Evolutionary conservation across 2,113 vertebrate genomes (phyloP), one percentile per base, ranked within the genome.

Genomic region (Stegostoma tigrinum): DNA sequence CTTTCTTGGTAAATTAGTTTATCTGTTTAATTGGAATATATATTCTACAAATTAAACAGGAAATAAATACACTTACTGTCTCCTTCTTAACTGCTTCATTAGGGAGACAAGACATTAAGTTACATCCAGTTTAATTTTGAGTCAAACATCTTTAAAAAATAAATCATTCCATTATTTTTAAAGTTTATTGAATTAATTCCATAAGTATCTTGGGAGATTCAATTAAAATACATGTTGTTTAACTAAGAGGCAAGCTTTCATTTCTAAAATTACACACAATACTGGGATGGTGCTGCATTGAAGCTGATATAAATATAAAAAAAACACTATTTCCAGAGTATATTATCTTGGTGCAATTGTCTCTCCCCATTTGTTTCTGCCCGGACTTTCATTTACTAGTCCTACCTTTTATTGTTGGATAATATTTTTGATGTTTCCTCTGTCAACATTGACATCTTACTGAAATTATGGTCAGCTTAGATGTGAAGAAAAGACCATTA

Each of bases 11-110:
- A 66, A 93, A n/a, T 94, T 70, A 61, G 42, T 42, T 68, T 94
- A 8, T 94, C 19, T 67, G n/a, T 94, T 94, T 94, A 68, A 70
- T 94, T 94, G 68, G 68, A 72, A 95, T 95, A 42, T 27, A 70
- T 52, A 14, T 30, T 30, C 30, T 70, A 52, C 94, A 95, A 5
- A 48, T 95, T 72, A 52, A 95, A 95, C 67, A 72, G 24, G 68
- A 95, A 70, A 19, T 72, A 95, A 95, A 95, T 67, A 61, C 3
- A n/a, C 23, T 95, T 42, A 72, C 38, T 95, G 67, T 30, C 2
- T 95, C 68, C 15, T 34, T 95, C 67, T 70, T 72, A 95, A 48
- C 72, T 52, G 94, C 45, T 72, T 30, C 68, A 66, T 93, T 93
- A 64, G 55, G 66, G 61, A 45, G 7, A 66, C 7, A 95, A 45